Percentiles rank a stretch among this genome's conserved stretches.
Evolutionary conservation across 2,113 vertebrate species (phyloP).

Genomic region (Gobius niger): DNA sequence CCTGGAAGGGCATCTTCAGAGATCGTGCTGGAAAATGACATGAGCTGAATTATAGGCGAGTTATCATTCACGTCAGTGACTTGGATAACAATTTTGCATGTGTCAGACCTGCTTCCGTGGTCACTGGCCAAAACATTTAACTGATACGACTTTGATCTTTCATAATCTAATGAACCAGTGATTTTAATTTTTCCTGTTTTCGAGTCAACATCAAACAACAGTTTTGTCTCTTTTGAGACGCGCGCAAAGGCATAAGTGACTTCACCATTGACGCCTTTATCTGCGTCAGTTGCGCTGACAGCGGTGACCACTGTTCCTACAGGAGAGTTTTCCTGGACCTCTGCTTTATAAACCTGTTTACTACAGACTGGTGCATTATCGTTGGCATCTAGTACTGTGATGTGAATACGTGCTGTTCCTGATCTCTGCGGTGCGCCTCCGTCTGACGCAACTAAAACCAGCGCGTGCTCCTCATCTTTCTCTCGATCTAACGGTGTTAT

Average conservation of each 20-base stretch:
- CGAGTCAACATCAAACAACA: background rate
- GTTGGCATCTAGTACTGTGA: constrained; percentile 65
- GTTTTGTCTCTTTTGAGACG: background rate
- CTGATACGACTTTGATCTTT: constrained; percentile 33
- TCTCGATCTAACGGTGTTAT: constrained; percentile 72
- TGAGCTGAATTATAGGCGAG: constrained; percentile 31
- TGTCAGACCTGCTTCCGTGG: constrained; percentile 53
- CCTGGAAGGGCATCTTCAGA: constrained; percentile 49
- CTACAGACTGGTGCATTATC: constrained; percentile 66
- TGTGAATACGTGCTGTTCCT: constrained; percentile 66
- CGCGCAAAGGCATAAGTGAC: constrained; percentile 40
- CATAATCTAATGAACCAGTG: constrained; percentile 21
- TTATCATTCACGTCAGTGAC: constrained; percentile 61
- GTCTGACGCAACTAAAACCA: constrained; percentile 73
- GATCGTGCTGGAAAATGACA: constrained; percentile 48
- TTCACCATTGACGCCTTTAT: constrained; percentile 62
- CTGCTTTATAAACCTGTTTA: constrained; percentile 67
- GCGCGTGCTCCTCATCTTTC: constrained; percentile 40
- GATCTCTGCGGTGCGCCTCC: constrained; percentile 73
- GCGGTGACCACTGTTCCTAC: constrained; percentile 57
- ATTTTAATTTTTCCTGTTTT: background rate
- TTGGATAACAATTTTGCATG: constrained; percentile 57
- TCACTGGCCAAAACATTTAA: constrained; percentile 52
- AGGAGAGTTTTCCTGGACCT: constrained; percentile 68
- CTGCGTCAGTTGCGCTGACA: constrained; percentile 73